Evolutionary conservation across 2,797 vertebrate genomes (phyloP).

Genomic region (Clarias platycephalus): DNA sequence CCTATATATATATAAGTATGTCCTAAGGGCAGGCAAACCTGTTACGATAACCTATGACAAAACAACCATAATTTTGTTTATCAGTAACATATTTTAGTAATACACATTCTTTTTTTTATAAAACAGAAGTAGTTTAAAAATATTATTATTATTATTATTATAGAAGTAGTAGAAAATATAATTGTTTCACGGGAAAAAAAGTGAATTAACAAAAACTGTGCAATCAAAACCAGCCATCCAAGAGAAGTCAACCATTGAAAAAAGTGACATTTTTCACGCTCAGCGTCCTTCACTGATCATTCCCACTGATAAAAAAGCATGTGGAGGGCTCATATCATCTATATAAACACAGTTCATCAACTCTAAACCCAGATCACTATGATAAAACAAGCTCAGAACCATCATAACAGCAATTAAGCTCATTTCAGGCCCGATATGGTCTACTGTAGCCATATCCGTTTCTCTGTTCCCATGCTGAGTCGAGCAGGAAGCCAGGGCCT

Average conservation of each 20-base stretch:
- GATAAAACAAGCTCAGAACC: conserved; percentile 12
- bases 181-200: neutral
- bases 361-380: conserved; percentile 17
- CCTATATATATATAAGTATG: too few species aligned
- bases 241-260: conserved; percentile 1
- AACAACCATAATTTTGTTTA: neutral
- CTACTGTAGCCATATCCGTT: conserved; percentile 27
- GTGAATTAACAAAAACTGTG: neutral
- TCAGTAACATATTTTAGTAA: neutral
- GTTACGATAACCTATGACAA: neutral
- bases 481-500: conserved; percentile 17
- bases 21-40: neutral
- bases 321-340: conserved; percentile 13
- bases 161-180: neutral
- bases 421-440: conserved; percentile 13
- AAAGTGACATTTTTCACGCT: conserved; percentile 12
- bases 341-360: conserved; percentile 2
- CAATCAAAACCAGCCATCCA: neutral
- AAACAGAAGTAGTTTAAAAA: too few species aligned
- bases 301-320: conserved; percentile 2
- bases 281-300: neutral
- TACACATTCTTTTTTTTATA: too few species aligned
- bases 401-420: conserved; percentile 29
- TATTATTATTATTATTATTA: neutral
- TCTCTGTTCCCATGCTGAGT: conserved; percentile 39